Evolutionary conservation across 1,140 invertebrate genomes (phyloP).

Genomic region (Hyles vespertilio): DNA sequence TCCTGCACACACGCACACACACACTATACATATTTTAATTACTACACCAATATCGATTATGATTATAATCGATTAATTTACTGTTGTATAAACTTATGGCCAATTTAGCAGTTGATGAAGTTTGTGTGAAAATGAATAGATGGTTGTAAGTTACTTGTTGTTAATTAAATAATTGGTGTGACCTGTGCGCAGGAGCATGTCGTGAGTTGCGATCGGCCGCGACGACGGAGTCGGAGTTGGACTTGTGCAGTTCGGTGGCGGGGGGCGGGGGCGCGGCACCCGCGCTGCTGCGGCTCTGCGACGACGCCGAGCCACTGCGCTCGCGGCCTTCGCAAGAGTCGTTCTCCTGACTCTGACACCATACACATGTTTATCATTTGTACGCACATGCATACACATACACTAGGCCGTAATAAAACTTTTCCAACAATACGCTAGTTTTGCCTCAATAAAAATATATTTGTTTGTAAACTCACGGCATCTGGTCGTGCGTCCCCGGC

Average conservation of each 20-base stretch:
- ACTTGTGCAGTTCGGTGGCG: slow-evolving; percentile 41
- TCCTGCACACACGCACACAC: slow-evolving; percentile 9
- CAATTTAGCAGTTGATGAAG: too few species aligned
- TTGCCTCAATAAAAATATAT: too few species aligned
- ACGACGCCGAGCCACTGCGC: slow-evolving; percentile 38
- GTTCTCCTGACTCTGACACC: slow-evolving; percentile 19
- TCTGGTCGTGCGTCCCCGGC: slow-evolving; percentile 30
- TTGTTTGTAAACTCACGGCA: slow-evolving; percentile 20
- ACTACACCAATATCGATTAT: background rate
- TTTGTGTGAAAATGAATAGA: too few species aligned
- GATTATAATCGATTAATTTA: too few species aligned
- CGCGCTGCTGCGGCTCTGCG: slow-evolving; percentile 21
- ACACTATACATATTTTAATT: background rate
- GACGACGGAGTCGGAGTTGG: slow-evolving; percentile 20
- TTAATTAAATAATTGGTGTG: background rate
- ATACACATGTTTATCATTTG: too few species aligned
- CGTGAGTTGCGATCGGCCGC: background rate
- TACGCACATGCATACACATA: background rate
- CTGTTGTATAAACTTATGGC: too few species aligned
- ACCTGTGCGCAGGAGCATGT: slow-evolving; percentile 3
- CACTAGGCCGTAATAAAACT: background rate
- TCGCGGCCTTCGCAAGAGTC: slow-evolving; percentile 25
- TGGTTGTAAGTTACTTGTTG: too few species aligned
- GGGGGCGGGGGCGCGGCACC: slow-evolving; percentile 17
- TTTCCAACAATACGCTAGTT: background rate